These are phyloP conservation scores for Drosophila nebulosa DNA, from an alignment of 1,140 invertebrate genomes.

Conservation along the genomic window DNA sequence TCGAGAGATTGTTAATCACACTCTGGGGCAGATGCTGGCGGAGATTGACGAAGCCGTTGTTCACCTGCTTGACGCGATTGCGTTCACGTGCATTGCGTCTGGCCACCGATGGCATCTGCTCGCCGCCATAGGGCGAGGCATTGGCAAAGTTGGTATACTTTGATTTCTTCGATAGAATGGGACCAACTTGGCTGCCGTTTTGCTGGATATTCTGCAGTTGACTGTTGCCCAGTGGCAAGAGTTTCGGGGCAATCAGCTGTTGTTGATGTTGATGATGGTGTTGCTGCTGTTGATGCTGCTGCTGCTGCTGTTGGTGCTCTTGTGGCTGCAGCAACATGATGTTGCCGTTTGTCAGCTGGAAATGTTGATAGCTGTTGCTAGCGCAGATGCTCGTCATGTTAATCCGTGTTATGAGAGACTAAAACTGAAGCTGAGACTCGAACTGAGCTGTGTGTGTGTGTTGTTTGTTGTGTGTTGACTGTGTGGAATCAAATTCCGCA, in stretches of 20 bases:
- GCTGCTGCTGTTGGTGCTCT: conserved; percentile 51
- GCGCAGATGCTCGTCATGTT: conserved; percentile 74
- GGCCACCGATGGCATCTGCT: conserved; percentile 89
- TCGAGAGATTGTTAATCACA: conserved; percentile 86
- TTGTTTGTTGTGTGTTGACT: conserved; percentile 53
- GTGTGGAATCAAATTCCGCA: conserved; percentile 79
- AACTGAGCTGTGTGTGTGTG: no score
- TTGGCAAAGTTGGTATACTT: conserved; percentile 86
- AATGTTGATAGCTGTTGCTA: conserved; percentile 66
- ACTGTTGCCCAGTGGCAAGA: conserved; percentile 68
- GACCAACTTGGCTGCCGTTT: conserved; percentile 22
- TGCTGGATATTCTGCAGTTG: conserved; percentile 64
- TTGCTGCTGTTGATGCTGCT: conserved; percentile 43
- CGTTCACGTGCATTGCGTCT: conserved; percentile 95
- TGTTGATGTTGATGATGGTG: conserved; percentile 69
- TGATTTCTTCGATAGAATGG: conserved; percentile 83
- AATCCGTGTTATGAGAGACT: conserved; percentile 35
- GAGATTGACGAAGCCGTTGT: conserved; percentile 94
- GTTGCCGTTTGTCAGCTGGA: conserved; percentile 66
- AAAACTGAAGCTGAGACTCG: background rate
- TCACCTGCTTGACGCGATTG: conserved; percentile 97
- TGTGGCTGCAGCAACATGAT: conserved; percentile 60
- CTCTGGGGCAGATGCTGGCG: conserved; percentile 92
- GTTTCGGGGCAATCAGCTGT: conserved; percentile 68
- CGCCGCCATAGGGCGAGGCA: conserved; percentile 82